Evolutionary conservation across 2,113 vertebrate species (phyloP), one percentile per base, ranked within the genome.

Genomic region (Pangasianodon gigas): DNA sequence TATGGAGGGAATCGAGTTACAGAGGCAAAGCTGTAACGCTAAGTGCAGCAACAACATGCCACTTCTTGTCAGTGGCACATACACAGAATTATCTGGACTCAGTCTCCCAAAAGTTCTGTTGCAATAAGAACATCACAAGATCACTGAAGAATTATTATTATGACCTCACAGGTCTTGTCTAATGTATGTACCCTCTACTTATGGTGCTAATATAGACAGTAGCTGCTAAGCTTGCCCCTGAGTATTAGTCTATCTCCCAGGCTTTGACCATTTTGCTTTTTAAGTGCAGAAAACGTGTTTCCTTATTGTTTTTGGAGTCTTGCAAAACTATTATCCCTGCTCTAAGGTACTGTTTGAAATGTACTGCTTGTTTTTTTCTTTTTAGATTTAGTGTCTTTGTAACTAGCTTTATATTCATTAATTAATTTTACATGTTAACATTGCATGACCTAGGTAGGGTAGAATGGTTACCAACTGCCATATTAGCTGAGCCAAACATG

Each of bases 1-100:
- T 92, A 93, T 91, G 77, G 87, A 90, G 88, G 75, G 46, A 11
- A 90, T 94, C 95, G 89, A n/a, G 87, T 96, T 95, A 90, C 89
- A 87, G 29, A 54, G n/a, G 48, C 65, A 84, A 84, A 87, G 32
- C 75, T 86, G 21, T 75, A 62, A 51, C 46, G 6, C 32, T 86
- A 13, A 86, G 46, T 86, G 58, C 52, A 62, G 24, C 71, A 13
- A 10, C 1, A 60, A 44, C 16, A 32, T 32, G 79, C 16, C 51
- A 60, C 54, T 37, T 58, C 81, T 84, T 44, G 6, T 84, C 24
- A 26, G 37, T 60, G 18, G 19, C 54, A 44, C 80, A 56, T 54
- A 32, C 29, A 56, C n/a, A 82, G 7, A 82, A 54, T 60, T 24
- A 84, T 29, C 29, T 2, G 21, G 24, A 79, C 26, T n/a, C 6